phyloP scores from a whole-genome alignment of 2,888 invertebrate genomes.

The Phengaris arion region DNA sequence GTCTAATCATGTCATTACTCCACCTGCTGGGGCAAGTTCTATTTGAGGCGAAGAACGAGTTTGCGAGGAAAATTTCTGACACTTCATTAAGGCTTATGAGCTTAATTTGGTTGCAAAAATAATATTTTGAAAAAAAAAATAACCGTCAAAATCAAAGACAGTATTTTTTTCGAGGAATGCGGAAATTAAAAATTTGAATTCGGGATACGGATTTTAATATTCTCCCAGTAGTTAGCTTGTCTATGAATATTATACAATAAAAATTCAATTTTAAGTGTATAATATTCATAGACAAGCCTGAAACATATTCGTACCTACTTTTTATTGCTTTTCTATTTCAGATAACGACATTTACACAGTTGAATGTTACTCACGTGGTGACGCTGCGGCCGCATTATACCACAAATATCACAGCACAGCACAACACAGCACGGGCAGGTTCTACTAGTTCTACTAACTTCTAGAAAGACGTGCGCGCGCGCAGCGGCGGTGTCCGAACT shows the following conservation, averaged over 20 bases:
- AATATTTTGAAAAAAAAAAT: not conserved
- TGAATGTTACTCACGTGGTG: constrained; percentile 16
- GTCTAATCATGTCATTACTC: constrained; percentile 26
- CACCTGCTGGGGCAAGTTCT: constrained; percentile 19
- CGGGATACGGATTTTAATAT: not conserved
- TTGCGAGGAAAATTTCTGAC: constrained; percentile 17
- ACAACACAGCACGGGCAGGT: constrained; percentile 33
- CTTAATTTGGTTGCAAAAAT: not conserved
- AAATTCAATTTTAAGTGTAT: not conserved
- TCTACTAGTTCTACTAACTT: constrained; percentile 33
- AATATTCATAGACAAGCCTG: not conserved
- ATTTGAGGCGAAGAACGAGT: constrained; percentile 25
- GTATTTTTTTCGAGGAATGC: not conserved
- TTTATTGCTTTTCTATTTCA: constrained; percentile 8
- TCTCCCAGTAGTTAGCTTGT: not conserved
- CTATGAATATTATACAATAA: not conserved
- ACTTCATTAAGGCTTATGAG: constrained; percentile 8
- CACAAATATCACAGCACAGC: constrained; percentile 22
- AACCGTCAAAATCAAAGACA: not conserved
- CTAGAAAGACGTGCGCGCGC: constrained; percentile 62
- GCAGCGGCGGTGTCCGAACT: constrained; percentile 68
- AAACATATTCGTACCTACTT: not conserved
- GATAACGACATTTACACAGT: constrained; percentile 8
- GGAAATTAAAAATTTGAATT: not conserved
- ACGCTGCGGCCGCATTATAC: constrained; percentile 8